Evolutionary conservation across 37 sponge, comb jelly and placozoan species (phyloP).

Genomic region (Geodia barretti): DNA sequence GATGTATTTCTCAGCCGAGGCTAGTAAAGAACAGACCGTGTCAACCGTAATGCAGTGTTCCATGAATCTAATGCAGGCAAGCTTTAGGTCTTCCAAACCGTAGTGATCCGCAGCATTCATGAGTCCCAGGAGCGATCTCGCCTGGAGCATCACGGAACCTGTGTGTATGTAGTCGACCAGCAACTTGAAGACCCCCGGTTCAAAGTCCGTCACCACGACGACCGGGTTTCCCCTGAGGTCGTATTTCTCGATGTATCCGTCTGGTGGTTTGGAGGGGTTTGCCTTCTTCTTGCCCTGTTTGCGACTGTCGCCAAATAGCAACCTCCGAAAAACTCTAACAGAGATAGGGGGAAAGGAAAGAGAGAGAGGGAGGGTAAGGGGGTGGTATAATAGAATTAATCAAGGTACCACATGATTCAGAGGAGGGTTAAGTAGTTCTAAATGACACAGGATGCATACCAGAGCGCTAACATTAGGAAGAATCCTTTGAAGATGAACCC

Average conservation of each 20-base stretch:
- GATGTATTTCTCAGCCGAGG: constrained; percentile 91
- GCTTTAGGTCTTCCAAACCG: constrained; percentile 87
- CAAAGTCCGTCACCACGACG: constrained; percentile 75
- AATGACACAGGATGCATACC: no score
- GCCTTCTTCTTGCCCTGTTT: constrained; percentile 36
- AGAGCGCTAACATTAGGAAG: no score
- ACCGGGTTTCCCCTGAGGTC: constrained; percentile 54
- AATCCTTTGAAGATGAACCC: no score
- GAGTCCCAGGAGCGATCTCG: constrained; percentile 84
- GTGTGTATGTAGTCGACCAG: constrained; percentile 90
- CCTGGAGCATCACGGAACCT: constrained; percentile 82
- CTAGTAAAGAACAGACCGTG: constrained; percentile 82
- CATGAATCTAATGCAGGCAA: constrained; percentile 82
- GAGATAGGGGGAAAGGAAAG: background rate
- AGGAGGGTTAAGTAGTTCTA: no score
- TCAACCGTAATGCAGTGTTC: constrained; percentile 78
- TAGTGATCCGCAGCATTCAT: constrained; percentile 96
- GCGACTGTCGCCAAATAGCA: constrained; percentile 41
- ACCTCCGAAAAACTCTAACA: constrained; percentile 71
- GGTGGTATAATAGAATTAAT: background rate
- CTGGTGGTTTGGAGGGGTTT: constrained; percentile 12
- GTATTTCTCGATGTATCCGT: constrained; percentile 51
- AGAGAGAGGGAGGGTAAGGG: background rate
- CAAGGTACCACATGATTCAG: no score
- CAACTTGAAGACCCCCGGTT: constrained; percentile 88